These are phyloP conservation scores for Phrynocephalus forsythii DNA, from an alignment of 2,797 vertebrate genomes.

Conservation along the genomic window DNA sequence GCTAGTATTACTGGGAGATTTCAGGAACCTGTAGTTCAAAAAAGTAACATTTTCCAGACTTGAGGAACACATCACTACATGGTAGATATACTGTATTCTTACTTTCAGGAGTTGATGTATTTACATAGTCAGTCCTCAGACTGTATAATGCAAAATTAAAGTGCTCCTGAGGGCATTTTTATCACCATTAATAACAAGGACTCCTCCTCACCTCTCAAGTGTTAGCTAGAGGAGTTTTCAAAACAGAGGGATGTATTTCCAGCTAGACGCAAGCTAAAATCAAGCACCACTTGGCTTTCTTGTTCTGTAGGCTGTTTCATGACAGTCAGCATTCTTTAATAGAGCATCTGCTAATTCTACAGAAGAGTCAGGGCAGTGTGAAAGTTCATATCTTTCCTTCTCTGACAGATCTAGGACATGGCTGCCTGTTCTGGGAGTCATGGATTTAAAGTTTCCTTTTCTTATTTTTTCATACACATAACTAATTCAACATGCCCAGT, in stretches of 20 bases:
- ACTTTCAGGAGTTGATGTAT: too few relatives aligned
- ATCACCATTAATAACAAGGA: too few relatives aligned
- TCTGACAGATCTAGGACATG: background rate
- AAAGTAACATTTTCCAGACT: background rate
- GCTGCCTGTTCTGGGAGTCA: background rate
- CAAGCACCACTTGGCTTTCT: background rate
- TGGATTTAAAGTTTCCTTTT: background rate
- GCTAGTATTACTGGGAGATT: background rate
- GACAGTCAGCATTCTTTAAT: background rate
- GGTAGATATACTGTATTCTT: too few relatives aligned
- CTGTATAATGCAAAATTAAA: too few relatives aligned
- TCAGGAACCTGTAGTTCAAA: background rate
- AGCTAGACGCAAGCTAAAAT: background rate
- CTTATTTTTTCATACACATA: background rate
- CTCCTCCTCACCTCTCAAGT: background rate
- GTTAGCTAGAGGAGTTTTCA: background rate
- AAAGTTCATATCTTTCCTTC: conserved; percentile 27
- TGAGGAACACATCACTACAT: background rate
- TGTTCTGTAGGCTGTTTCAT: background rate
- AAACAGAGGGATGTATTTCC: background rate
- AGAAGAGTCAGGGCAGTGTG: background rate
- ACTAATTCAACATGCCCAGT: background rate
- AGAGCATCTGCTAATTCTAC: background rate
- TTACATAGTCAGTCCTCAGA: too few relatives aligned
- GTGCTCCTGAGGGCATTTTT: too few relatives aligned